These are phyloP conservation scores for Carcina quercana DNA, from an alignment of 2,888 invertebrate genomes.

Conservation along the genomic window DNA sequence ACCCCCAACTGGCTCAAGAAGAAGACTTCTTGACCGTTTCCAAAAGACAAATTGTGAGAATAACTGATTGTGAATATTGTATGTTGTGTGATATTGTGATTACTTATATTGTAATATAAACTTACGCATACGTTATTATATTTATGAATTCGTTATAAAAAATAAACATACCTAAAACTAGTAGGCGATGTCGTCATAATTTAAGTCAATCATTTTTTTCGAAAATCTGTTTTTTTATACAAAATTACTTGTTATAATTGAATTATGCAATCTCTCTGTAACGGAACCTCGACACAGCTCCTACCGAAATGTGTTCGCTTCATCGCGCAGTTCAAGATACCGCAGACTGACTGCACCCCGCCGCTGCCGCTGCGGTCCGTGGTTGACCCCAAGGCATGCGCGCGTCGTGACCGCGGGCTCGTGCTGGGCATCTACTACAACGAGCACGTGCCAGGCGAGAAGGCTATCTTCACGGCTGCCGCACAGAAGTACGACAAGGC, in stretches of 20 bases:
- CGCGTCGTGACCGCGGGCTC: conserved; percentile 60
- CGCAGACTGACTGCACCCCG: conserved; percentile 44
- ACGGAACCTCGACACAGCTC: background rate
- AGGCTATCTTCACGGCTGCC: conserved; percentile 75
- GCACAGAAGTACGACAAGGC: conserved; percentile 75
- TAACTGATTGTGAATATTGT: conserved; percentile 53
- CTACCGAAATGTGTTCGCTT: conserved; percentile 26
- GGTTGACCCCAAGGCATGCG: conserved; percentile 39
- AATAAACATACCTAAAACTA: conserved; percentile 34
- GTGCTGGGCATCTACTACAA: conserved; percentile 78
- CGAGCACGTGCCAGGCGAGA: conserved; percentile 63
- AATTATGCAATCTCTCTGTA: conserved; percentile 4
- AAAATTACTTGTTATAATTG: conserved; percentile 28
- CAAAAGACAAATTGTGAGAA: conserved; percentile 58
- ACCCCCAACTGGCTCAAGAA: conserved; percentile 59
- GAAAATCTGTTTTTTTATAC: conserved; percentile 31
- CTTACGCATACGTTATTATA: conserved; percentile 31
- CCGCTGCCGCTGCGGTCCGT: conserved; percentile 29
- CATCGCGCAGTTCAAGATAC: conserved; percentile 51
- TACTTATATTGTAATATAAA: conserved; percentile 42
- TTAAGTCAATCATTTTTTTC: conserved; percentile 24
- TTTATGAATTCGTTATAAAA: conserved; percentile 25
- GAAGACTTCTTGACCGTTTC: conserved; percentile 60
- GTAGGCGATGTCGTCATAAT: conserved; percentile 44
- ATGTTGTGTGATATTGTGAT: conserved; percentile 59